These are phyloP conservation scores for Yponomeuta plumbellus DNA, from an alignment of 2,888 invertebrate genomes.

Conservation along the genomic window DNA sequence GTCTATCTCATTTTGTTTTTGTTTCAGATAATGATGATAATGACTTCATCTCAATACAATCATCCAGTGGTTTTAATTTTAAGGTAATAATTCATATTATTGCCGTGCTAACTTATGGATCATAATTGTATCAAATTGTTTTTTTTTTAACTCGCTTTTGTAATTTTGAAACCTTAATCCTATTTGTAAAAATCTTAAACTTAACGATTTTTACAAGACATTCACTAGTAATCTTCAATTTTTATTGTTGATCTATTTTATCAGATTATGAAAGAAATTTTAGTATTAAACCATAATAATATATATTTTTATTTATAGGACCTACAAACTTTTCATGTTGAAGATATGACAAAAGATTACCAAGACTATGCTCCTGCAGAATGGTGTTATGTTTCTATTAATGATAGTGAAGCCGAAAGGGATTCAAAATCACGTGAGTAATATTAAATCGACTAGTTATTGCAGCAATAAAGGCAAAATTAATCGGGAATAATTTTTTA, in stretches of 20 bases:
- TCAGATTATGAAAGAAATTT: too few relatives aligned
- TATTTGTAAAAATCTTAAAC: too few relatives aligned
- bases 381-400: conserved; percentile 8
- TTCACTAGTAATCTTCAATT: neutral
- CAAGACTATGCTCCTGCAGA: neutral
- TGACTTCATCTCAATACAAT: conserved; percentile 28
- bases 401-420: neutral
- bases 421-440: neutral
- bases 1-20: conserved; percentile 8
- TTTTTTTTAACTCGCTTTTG: too few relatives aligned
- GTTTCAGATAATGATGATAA: conserved; percentile 37
- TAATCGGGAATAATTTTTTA: too few relatives aligned
- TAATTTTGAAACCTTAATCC: too few relatives aligned
- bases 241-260: neutral
- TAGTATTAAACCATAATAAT: too few relatives aligned
- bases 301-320: conserved; percentile 12
- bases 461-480: too few relatives aligned
- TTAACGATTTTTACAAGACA: too few relatives aligned
- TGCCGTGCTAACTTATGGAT: neutral
- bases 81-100: neutral
- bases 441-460: neutral
- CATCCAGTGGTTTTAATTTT: conserved; percentile 6
- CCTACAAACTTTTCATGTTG: neutral
- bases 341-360: conserved; percentile 2
- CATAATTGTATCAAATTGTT: too few relatives aligned